Evolutionary conservation across 64 coral and sea anemone genomes (phyloP), one percentile per base, ranked within the genome.

Genomic region (Dendronephthya gigantea): DNA sequence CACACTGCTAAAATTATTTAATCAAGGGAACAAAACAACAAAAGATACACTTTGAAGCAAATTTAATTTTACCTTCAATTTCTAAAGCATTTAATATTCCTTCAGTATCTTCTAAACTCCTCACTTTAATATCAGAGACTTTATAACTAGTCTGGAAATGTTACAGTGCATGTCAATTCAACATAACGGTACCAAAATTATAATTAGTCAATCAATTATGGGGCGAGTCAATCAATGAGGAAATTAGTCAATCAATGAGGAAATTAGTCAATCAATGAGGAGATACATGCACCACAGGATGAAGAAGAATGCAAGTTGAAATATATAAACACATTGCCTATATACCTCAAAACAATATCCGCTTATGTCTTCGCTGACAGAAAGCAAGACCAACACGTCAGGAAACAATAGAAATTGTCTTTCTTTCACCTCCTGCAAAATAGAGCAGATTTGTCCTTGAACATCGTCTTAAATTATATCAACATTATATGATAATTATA

Each of bases 61-160:
- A 6, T 29, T 32, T 9, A 82, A n/a, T n/a, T 55, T 76, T 34
- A 88, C 95, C 91, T 93, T 83, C 91, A 27, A 98, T 89, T 82
- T 98, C 95, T 87, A 98, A 98, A 31, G 95, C 95, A 92, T 98
- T 98, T 25, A 98, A 86, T 88, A 98, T 98, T 38, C 95, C 95
- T 83, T 98, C 95, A 65, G 91, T 91, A 30, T 98, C 95, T 88
- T 98, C 95, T 43, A 98, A 70, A 34, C 89, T 88, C 22, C 87
- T 84, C 32, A 93, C 35, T 70, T 90, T 88, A 15, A 93, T 66
- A 27, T 88, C 91, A 83, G 95, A 55, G 35, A 98, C 79, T 39
- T 91, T 90, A 83, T 98, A 93, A 31, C 93, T 98, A 84, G 89
- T 93, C 95, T 98, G 35, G 65, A 88, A 49, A 34, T 45, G 11